These are phyloP conservation scores for Palloptera scutellata DNA, from an alignment of 2,888 invertebrate genomes.

Conservation along the genomic window DNA sequence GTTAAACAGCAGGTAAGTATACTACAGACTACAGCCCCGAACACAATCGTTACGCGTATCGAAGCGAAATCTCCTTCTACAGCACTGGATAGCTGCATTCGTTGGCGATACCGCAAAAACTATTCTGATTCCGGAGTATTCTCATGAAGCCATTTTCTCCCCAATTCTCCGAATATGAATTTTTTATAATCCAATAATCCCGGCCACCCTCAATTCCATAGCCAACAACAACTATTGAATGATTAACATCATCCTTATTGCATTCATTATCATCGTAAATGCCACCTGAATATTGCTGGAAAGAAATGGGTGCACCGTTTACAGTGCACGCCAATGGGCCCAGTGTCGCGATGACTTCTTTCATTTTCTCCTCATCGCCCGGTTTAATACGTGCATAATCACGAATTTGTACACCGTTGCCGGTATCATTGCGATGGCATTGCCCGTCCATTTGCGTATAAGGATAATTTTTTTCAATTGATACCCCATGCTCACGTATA, in stretches of 20 bases:
- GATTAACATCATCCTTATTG: constrained; percentile 58
- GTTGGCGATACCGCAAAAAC: constrained; percentile 61
- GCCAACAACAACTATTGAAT: constrained; percentile 60
- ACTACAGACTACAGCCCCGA: no score
- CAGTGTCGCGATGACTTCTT: constrained; percentile 58
- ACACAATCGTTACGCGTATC: no score
- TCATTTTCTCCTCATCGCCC: constrained; percentile 61
- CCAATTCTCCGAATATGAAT: constrained; percentile 62
- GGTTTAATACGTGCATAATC: constrained; percentile 59
- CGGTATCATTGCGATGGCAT: constrained; percentile 57
- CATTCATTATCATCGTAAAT: constrained; percentile 59
- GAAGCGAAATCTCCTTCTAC: constrained; percentile 33
- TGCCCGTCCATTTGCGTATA: constrained; percentile 54
- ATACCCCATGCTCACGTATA: constrained; percentile 58
- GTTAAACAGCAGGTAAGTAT: no score
- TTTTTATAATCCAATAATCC: constrained; percentile 62
- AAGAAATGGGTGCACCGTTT: constrained; percentile 54
- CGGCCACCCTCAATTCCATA: constrained; percentile 58
- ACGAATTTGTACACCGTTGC: constrained; percentile 50
- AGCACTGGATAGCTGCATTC: constrained; percentile 62
- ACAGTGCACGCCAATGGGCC: constrained; percentile 61
- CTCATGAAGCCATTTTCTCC: constrained; percentile 61
- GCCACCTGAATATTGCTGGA: constrained; percentile 58
- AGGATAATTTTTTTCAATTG: constrained; percentile 58
- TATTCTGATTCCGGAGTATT: constrained; percentile 53